Conservation (phyloP, 2,888 invertebrate species). For the Amphipyra tragopoginis region DNA sequence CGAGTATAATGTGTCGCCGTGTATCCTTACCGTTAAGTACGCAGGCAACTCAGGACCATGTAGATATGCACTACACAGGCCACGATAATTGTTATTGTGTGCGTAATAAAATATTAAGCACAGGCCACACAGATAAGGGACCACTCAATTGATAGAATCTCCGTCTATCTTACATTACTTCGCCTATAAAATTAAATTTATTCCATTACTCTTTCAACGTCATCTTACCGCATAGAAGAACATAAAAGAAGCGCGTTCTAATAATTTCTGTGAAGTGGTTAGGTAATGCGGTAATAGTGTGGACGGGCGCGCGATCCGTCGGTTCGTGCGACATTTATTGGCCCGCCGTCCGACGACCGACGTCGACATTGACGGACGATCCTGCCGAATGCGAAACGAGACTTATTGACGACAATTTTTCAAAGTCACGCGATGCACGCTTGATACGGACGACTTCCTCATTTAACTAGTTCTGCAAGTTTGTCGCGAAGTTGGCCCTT, state of each 20-base stretch:
- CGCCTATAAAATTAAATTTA: neutral
- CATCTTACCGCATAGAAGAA: slow-evolving; percentile 1
- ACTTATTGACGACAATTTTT: slow-evolving; percentile 85
- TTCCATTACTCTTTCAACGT: neutral
- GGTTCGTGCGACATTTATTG: slow-evolving; percentile 75
- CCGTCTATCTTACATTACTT: neutral
- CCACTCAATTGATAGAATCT: no score
- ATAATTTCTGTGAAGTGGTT: slow-evolving; percentile 43
- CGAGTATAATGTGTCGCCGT: no score
- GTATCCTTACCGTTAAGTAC: no score
- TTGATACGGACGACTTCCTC: slow-evolving; percentile 66
- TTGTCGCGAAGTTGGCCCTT: slow-evolving; percentile 37
- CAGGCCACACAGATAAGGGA: no score
- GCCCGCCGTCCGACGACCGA: slow-evolving; percentile 67
- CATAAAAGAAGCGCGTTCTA: slow-evolving; percentile 24
- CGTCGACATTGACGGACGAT: slow-evolving; percentile 83
- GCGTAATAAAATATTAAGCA: no score
- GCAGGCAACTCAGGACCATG: no score
- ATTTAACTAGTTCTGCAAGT: slow-evolving; percentile 70
- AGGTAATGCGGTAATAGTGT: slow-evolving; percentile 58
- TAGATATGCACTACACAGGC: no score
- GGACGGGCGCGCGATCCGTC: slow-evolving; percentile 51
- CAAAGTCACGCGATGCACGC: slow-evolving; percentile 76
- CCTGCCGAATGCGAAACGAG: slow-evolving; percentile 77
- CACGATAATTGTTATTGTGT: no score